phyloP scores from a whole-genome alignment of 1,140 invertebrate species.

The Adelges cooleyi region DNA sequence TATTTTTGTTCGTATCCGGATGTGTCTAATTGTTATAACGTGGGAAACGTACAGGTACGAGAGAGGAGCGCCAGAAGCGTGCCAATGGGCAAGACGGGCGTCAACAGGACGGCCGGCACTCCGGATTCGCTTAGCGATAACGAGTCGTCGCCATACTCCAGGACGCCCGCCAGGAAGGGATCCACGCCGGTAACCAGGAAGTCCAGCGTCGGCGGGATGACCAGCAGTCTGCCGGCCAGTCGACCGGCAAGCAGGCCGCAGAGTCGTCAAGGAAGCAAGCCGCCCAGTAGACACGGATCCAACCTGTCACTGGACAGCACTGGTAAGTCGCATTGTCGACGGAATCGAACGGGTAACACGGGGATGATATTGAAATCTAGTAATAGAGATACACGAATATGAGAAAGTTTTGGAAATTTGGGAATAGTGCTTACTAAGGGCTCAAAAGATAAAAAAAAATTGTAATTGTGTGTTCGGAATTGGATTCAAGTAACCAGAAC shows the following conservation, averaged over 20 bases:
- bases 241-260: conserved; percentile 64
- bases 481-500: too few relatives aligned
- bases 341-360: background rate
- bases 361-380: background rate
- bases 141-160: conserved; percentile 51
- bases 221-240: conserved; percentile 46
- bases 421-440: background rate
- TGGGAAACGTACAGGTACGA: conserved; percentile 53
- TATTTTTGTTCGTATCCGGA: background rate
- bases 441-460: background rate
- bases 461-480: too few relatives aligned
- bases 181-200: conserved; percentile 30
- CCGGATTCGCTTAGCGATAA: conserved; percentile 79
- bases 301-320: conserved; percentile 81
- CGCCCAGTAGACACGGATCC: conserved; percentile 84
- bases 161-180: conserved; percentile 36
- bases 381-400: background rate
- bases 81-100: conserved; percentile 57
- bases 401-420: too few relatives aligned
- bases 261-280: conserved; percentile 72
- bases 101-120: conserved; percentile 57
- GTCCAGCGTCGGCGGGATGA: conserved; percentile 34
- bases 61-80: conserved; percentile 74
- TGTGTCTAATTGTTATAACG: background rate
- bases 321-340: conserved; percentile 46